A percentile compares a stretch with the other conserved stretches of the same genome.
phyloP scores from a whole-genome alignment of 2,888 invertebrate species.

The Sarcophaga rosellei region DNA sequence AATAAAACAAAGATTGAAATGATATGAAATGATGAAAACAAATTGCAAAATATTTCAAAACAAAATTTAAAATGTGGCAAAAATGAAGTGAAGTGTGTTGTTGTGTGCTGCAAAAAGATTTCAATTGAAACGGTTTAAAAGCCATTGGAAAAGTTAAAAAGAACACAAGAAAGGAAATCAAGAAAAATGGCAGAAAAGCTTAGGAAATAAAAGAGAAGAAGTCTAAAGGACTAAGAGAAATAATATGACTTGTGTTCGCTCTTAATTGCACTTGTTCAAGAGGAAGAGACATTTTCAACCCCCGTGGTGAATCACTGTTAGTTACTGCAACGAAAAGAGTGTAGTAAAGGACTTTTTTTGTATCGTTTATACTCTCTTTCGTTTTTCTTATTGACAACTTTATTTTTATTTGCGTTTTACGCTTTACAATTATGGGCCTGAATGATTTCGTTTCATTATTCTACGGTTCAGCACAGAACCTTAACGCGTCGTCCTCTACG shows the following conservation, averaged over 20 bases:
- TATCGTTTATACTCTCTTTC: not conserved
- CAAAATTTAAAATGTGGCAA: conserved; percentile 31
- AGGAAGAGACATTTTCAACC: conserved; percentile 45
- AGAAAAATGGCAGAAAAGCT: conserved; percentile 24
- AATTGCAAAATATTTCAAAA: conserved; percentile 28
- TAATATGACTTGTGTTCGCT: conserved; percentile 14
- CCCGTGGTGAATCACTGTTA: conserved; percentile 38
- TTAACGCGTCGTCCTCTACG: conserved; percentile 71
- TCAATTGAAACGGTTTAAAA: conserved; percentile 46
- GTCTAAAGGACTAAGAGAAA: not conserved
- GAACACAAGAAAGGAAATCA: conserved; percentile 3
- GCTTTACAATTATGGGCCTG: conserved; percentile 76
- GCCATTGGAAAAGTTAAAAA: conserved; percentile 25
- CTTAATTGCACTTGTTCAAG: conserved; percentile 32
- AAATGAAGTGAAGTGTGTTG: not conserved
- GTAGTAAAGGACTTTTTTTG: conserved; percentile 1
- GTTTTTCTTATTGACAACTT: not conserved
- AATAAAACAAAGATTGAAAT: not conserved
- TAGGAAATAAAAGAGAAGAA: conserved; percentile 6
- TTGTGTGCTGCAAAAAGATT: not conserved
- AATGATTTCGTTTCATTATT: conserved; percentile 81
- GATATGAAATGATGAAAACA: too few relatives aligned
- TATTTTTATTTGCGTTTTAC: conserved; percentile 19
- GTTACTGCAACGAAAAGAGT: not conserved
- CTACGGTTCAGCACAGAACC: conserved; percentile 79